These are phyloP conservation scores for Sebastes steindachneri DNA, from an alignment of 2,797 vertebrate genomes.

Conservation along the genomic window DNA sequence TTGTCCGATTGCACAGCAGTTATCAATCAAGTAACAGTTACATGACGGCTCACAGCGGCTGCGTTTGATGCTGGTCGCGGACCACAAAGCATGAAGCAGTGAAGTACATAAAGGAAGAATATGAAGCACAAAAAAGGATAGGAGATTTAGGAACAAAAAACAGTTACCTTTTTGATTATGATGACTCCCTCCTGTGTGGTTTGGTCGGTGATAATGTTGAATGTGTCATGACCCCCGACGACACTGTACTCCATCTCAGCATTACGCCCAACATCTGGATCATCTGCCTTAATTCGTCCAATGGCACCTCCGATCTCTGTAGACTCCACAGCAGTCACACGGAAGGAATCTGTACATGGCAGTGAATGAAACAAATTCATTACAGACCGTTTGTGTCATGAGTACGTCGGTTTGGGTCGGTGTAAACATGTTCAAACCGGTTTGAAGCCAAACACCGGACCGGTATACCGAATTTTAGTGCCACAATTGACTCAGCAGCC, in stretches of 20 bases:
- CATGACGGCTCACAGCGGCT: not conserved
- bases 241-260: conserved; percentile 93
- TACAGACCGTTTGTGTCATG: not conserved
- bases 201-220: conserved; percentile 92
- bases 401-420: not conserved
- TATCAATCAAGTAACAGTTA: conserved; percentile 1
- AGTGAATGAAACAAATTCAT: not conserved
- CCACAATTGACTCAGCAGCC: not conserved
- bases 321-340: conserved; percentile 89
- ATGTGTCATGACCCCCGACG: conserved; percentile 88
- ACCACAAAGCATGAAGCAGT: not conserved
- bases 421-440: too few relatives aligned
- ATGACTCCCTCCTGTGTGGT: conserved; percentile 95
- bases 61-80: not conserved
- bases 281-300: conserved; percentile 94
- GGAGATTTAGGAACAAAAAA: fast-evolving
- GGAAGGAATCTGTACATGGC: conserved; percentile 88
- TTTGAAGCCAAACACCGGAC: not conserved
- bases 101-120: not conserved
- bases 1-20: conserved; percentile 19
- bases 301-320: conserved; percentile 88
- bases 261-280: conserved; percentile 91
- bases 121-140: not conserved
- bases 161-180: conserved; percentile 91
- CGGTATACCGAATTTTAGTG: not conserved